Base-by-base conservation (phyloP, 1,140 invertebrate species). In the Proctacanthus coquilletti region DNA sequence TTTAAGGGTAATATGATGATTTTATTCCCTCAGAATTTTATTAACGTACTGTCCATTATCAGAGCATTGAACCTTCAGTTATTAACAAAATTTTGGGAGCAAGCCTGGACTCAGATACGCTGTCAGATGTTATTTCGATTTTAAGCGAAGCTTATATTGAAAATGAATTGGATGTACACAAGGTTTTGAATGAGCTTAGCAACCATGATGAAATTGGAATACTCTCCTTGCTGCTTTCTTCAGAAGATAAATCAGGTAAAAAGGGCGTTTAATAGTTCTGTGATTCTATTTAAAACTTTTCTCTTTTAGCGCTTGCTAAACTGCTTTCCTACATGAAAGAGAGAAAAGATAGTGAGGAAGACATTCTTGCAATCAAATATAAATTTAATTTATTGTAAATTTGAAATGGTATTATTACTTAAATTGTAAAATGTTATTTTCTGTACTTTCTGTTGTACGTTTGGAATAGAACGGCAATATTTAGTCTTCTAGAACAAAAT, bases 71-170 rank as follows among this genome's bases (percentile, higher is more conserved):
- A 29, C 27, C 48, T 8, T 9, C 36, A 1, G 44, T 46, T 21
- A 18, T 59, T n/a, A 44, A 49, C 25, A 55, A 51, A 40, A 43
- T 59, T 18, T 43, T 59, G 11, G 56, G 56, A 1, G 56, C 53
- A 21, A 50, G 53, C 9, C 52, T 59, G 14, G 52, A 55, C 39
- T 51, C 50, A 1, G 51, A 53, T 3, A 59, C 53, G 2, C 45
- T 55, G 5, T 42, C 44, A 4, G 51, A 50, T 17, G 18, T 56
- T 5, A 27, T 59, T 14, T 36, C 27, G 15, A 59, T 47, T 1
- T 11, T 59, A 18, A 37, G 49, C 6, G 51, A 59, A 15, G 53
- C 35, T 19, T 59, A 55, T 39, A 39, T 59, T 33, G 41, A 46
- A 17, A 45, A 55, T 19, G 52, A 55, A 31, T 52, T 56, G 36